A percentile compares a stretch with the other conserved stretches of the same genome.
These are phyloP conservation scores for Lycaena phlaeas DNA, from an alignment of 2,888 invertebrate species.

Conservation along the genomic window DNA sequence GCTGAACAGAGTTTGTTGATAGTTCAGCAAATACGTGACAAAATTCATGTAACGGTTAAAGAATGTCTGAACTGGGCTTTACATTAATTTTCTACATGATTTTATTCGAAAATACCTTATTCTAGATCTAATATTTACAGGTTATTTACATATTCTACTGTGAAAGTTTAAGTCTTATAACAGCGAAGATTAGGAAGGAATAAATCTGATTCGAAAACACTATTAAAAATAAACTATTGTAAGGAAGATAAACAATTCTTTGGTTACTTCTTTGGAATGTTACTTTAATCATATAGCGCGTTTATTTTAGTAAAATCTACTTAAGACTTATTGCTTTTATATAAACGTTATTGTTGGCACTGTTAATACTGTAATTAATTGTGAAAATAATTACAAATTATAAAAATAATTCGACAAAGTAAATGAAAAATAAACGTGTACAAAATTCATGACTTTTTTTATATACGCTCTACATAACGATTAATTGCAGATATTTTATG, in stretches of 20 bases:
- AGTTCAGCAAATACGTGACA: no score
- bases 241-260: neutral
- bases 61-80: slow-evolving; percentile 20
- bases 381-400: neutral
- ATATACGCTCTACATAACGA: neutral
- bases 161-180: slow-evolving; percentile 16
- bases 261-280: neutral
- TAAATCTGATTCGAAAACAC: neutral
- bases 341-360: neutral
- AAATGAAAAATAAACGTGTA: neutral
- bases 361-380: no score
- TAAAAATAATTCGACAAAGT: neutral
- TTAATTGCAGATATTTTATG: neutral
- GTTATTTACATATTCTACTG: slow-evolving; percentile 23
- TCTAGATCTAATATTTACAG: slow-evolving; percentile 45
- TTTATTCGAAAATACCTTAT: slow-evolving; percentile 31
- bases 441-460: neutral
- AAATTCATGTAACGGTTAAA: neutral
- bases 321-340: neutral
- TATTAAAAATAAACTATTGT: neutral
- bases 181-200: slow-evolving; percentile 6
- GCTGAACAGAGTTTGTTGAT: no score
- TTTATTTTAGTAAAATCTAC: neutral
- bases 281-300: neutral
- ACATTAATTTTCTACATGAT: slow-evolving; percentile 35